A percentile compares a stretch with the other conserved stretches of the same genome.
Conservation (phyloP, 2,113 vertebrate species). For the Furnarius figulus region DNA sequence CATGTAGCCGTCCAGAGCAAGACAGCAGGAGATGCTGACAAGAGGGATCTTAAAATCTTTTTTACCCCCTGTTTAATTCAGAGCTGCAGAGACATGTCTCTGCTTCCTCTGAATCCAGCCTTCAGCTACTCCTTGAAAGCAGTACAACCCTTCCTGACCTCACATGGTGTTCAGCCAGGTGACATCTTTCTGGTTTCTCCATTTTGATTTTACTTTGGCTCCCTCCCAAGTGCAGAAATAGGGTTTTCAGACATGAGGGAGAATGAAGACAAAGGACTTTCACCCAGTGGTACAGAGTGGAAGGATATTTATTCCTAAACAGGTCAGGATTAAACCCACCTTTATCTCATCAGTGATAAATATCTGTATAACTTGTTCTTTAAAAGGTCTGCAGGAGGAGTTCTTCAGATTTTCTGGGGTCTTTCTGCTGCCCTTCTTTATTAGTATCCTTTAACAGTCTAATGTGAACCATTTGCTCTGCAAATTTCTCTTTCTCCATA, state of each 20-base stretch:
- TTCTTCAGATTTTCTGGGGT: not conserved
- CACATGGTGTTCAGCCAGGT: not conserved
- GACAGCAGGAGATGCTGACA: not conserved
- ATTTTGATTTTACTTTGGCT: not conserved
- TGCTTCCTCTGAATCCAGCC: not conserved
- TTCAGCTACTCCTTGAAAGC: not conserved
- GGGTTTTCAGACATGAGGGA: not conserved
- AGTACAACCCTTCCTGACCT: not conserved
- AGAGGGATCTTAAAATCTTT: not conserved
- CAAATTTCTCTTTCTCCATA: not conserved
- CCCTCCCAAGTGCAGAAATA: not conserved
- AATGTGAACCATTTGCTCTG: not conserved
- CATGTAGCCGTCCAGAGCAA: not conserved
- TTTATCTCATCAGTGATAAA: not conserved
- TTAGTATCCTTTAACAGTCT: not conserved
- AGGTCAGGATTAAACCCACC: not conserved
- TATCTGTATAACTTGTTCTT: not conserved
- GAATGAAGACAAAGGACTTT: not conserved
- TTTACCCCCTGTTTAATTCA: not conserved
- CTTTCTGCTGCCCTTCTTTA: not conserved
- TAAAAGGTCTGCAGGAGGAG: not conserved
- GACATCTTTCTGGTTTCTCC: not conserved
- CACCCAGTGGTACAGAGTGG: accelerated
- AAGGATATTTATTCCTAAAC: not conserved
- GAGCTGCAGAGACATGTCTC: not conserved